These are phyloP conservation scores for Phylloscopus collybita DNA, from an alignment of 2,797 vertebrate species.

Conservation along the genomic window DNA sequence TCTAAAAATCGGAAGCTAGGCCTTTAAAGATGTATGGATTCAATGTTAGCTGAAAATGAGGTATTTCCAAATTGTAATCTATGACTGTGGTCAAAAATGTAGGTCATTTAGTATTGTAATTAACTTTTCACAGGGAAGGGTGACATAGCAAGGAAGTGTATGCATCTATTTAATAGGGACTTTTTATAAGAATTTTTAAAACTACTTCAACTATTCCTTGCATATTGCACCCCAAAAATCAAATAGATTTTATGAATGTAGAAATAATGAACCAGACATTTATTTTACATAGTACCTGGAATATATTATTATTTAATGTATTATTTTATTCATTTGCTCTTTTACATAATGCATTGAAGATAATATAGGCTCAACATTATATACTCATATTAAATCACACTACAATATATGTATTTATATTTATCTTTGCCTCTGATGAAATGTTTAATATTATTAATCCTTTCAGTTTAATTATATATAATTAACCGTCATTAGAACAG, in stretches of 20 bases:
- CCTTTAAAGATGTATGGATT: neutral
- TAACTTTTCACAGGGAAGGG: neutral
- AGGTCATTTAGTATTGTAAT: neutral
- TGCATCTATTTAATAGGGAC: neutral
- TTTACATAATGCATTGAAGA: constrained; percentile 5
- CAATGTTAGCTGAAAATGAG: neutral
- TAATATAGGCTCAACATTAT: neutral
- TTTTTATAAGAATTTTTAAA: neutral
- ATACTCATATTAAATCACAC: constrained; percentile 1
- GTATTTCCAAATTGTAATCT: neutral
- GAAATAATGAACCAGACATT: neutral
- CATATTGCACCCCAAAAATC: neutral
- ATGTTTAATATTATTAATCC: constrained; percentile 70
- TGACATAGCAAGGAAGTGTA: neutral
- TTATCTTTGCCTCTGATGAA: constrained; percentile 58
- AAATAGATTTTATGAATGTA: neutral
- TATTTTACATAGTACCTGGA: neutral
- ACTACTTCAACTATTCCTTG: neutral
- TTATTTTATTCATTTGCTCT: neutral
- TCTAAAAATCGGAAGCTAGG: neutral
- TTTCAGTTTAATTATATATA: constrained; percentile 63
- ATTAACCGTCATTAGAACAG: constrained; percentile 65
- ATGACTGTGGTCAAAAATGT: neutral
- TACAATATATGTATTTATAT: constrained; percentile 65
- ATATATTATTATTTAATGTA: neutral